These are phyloP conservation scores for Vidua chalybeata DNA, from an alignment of 2,113 vertebrate genomes.

Conservation along the genomic window DNA sequence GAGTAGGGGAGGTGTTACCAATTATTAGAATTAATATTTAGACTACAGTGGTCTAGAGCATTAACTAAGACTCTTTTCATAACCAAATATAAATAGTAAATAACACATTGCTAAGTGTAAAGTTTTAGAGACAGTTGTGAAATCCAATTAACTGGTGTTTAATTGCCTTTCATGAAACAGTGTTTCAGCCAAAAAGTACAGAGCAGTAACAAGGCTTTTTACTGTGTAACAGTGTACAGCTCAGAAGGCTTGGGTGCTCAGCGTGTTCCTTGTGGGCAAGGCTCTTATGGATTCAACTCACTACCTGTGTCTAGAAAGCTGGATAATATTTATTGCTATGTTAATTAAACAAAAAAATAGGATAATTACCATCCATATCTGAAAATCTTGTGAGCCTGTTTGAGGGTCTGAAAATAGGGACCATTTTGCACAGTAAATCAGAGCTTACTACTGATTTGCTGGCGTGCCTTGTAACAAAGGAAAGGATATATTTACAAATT, in stretches of 20 bases:
- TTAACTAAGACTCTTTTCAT: background rate
- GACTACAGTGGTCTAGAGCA: background rate
- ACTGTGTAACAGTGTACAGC: background rate
- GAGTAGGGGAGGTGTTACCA: background rate
- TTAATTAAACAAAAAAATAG: background rate
- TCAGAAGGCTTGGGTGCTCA: fast-evolving
- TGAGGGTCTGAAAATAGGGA: background rate
- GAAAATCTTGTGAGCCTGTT: background rate
- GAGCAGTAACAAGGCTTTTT: background rate
- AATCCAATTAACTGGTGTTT: background rate
- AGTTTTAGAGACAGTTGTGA: background rate
- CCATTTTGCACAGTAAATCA: background rate
- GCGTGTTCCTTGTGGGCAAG: background rate
- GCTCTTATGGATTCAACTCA: background rate
- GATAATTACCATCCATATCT: background rate
- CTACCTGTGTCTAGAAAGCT: background rate
- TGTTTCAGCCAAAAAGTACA: background rate
- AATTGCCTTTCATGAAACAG: background rate
- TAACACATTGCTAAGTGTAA: background rate
- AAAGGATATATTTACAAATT: background rate
- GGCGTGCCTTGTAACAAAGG: background rate
- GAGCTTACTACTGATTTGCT: background rate
- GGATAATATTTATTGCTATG: background rate
- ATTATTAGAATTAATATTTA: background rate
- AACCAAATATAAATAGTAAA: background rate